A percentile compares a stretch with the other conserved stretches of the same genome.
These are phyloP conservation scores for Diplodus sargus DNA, from an alignment of 2,797 vertebrate species.

Conservation along the genomic window DNA sequence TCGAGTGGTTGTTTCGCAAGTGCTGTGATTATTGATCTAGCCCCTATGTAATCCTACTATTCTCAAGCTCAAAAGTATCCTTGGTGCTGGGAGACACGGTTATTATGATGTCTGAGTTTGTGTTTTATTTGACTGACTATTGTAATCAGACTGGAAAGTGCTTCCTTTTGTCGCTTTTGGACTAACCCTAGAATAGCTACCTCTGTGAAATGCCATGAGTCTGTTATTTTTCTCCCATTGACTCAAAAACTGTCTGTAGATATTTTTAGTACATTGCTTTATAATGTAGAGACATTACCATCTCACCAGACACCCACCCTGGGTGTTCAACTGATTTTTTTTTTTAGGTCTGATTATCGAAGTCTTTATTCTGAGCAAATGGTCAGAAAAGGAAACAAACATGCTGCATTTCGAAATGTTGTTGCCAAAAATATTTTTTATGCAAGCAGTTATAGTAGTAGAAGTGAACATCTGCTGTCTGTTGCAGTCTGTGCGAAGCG, in stretches of 20 bases:
- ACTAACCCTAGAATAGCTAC: constrained; percentile 36
- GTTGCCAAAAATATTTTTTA: neutral
- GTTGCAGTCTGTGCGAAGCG: constrained; percentile 93
- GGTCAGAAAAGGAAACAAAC: neutral
- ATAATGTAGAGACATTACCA: neutral
- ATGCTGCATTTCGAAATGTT: constrained; percentile 1
- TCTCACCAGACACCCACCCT: neutral
- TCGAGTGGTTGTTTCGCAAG: constrained; percentile 33
- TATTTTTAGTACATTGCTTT: constrained; percentile 22
- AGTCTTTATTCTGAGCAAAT: neutral
- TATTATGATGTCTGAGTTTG: constrained; percentile 53
- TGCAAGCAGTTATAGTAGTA: neutral
- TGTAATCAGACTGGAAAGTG: constrained; percentile 36
- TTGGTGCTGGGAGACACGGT: constrained; percentile 42
- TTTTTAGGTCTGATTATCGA: constrained; percentile 1
- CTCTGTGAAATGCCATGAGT: constrained; percentile 5
- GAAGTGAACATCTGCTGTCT: constrained; percentile 25
- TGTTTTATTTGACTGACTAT: constrained; percentile 41
- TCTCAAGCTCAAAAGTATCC: constrained; percentile 47
- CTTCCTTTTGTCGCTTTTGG: constrained; percentile 2
- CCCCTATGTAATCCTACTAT: constrained; percentile 37
- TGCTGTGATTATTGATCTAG: constrained; percentile 55
- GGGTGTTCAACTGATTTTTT: neutral
- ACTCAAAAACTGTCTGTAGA: neutral
- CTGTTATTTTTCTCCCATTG: neutral